phyloP scores from a whole-genome alignment of 2,797 vertebrate genomes.

The Schizothorax lantsangensis region DNA sequence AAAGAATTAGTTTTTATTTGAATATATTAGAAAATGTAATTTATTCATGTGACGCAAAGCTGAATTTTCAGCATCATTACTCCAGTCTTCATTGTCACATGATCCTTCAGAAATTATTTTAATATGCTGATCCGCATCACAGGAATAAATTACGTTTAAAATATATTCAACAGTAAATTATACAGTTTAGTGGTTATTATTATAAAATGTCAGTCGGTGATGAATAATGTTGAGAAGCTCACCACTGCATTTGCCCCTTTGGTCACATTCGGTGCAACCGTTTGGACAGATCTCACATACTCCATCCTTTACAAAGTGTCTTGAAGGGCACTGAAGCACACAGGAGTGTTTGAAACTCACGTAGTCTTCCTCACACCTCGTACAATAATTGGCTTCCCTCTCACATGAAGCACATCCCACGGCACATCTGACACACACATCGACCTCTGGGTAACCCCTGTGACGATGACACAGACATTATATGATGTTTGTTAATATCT shows the following conservation, averaged over 20 bases:
- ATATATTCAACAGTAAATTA: background rate
- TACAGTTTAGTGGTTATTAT: background rate
- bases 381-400: constrained; percentile 78
- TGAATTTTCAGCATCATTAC: background rate
- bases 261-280: constrained; percentile 82
- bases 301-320: constrained; percentile 74
- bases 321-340: constrained; percentile 76
- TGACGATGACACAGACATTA: constrained; percentile 29
- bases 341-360: constrained; percentile 79
- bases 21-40: background rate
- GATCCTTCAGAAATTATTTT: background rate
- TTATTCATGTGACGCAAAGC: background rate
- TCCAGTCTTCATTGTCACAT: background rate
- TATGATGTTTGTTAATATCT: background rate
- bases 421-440: constrained; percentile 76
- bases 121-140: background rate
- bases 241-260: constrained; percentile 84
- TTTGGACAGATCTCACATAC: constrained; percentile 83
- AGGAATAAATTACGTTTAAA: background rate
- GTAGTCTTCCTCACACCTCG: constrained; percentile 78
- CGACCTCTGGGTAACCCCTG: constrained; percentile 84
- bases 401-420: constrained; percentile 81
- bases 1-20: background rate
- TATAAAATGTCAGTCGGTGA: background rate
- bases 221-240: constrained; percentile 56